A percentile compares a stretch with the other conserved stretches of the same genome.
Conservation (phyloP, 1,140 invertebrate genomes). For the Nautilus pompilius region DNA sequence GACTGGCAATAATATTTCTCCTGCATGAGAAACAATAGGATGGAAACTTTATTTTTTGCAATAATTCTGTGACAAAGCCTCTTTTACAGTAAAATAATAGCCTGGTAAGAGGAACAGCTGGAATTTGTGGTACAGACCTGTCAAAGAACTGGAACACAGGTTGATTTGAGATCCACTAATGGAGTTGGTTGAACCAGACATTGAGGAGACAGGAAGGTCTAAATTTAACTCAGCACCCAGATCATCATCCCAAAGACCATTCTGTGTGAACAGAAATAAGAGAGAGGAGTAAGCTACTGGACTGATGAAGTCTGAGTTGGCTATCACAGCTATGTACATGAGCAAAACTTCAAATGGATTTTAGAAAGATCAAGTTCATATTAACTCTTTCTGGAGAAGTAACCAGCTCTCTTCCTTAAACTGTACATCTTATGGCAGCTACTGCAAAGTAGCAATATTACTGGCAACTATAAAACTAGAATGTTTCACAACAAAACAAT, state of each 20-base stretch:
- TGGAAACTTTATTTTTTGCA: too few species aligned
- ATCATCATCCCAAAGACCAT: conserved; percentile 38
- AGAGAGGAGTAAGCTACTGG: neutral
- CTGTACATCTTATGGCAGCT: neutral
- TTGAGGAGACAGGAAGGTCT: conserved; percentile 1
- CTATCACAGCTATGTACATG: neutral
- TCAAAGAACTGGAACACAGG: neutral
- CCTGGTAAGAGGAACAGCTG: too few species aligned
- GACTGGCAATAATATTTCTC: too few species aligned
- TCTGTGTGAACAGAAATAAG: conserved; percentile 20
- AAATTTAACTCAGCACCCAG: conserved; percentile 5
- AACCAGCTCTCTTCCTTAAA: neutral
- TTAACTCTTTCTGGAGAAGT: neutral
- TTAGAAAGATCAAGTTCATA: neutral
- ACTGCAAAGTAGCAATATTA: too few species aligned
- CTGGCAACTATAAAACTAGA: too few species aligned
- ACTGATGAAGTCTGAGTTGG: neutral
- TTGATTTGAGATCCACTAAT: neutral
- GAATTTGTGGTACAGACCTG: too few species aligned
- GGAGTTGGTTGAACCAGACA: conserved; percentile 1
- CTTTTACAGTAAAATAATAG: too few species aligned
- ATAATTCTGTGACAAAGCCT: too few species aligned
- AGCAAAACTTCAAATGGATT: neutral
- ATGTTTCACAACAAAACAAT: too few species aligned
- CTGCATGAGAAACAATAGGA: too few species aligned